Evolutionary conservation across 2,888 invertebrate species (phyloP).

Genomic region (Drosophila fulvimacula): DNA sequence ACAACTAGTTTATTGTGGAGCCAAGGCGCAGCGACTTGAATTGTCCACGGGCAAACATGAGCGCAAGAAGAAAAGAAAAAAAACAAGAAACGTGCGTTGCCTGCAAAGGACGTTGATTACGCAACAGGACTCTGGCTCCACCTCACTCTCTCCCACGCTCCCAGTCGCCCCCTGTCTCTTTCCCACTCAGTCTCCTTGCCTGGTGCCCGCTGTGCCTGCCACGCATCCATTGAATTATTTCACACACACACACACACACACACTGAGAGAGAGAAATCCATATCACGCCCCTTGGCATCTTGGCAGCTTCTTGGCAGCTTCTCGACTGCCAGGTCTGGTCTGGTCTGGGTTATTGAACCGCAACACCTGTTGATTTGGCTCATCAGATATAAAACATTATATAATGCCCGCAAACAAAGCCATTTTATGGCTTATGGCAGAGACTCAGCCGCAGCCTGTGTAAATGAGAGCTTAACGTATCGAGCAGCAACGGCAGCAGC

Average conservation of each 20-base stretch:
- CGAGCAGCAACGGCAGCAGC: constrained; percentile 5
- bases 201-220: constrained; percentile 6
- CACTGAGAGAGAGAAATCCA: constrained; percentile 14
- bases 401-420: constrained; percentile 34
- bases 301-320: constrained; percentile 25
- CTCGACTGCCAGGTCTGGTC: constrained; percentile 29
- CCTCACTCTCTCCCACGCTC: not conserved
- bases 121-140: constrained; percentile 47
- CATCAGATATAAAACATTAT: constrained; percentile 44
- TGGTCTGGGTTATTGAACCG: constrained; percentile 70
- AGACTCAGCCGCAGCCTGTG: constrained; percentile 3
- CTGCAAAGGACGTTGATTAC: constrained; percentile 78
- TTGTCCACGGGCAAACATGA: constrained; percentile 53
- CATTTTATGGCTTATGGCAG: constrained; percentile 21
- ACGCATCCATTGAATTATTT: constrained; percentile 61
- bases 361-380: constrained; percentile 71
- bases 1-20: constrained; percentile 2
- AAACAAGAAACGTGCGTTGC: constrained; percentile 73
- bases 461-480: constrained; percentile 14
- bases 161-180: not conserved
- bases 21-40: constrained; percentile 19
- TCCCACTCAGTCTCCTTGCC: not conserved
- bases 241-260: constrained; percentile 23
- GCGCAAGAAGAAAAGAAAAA: constrained; percentile 37
- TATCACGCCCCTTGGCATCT: constrained; percentile 32